Base-by-base conservation (phyloP, 2,797 vertebrate genomes). In the Epinephelus malabaricus region DNA sequence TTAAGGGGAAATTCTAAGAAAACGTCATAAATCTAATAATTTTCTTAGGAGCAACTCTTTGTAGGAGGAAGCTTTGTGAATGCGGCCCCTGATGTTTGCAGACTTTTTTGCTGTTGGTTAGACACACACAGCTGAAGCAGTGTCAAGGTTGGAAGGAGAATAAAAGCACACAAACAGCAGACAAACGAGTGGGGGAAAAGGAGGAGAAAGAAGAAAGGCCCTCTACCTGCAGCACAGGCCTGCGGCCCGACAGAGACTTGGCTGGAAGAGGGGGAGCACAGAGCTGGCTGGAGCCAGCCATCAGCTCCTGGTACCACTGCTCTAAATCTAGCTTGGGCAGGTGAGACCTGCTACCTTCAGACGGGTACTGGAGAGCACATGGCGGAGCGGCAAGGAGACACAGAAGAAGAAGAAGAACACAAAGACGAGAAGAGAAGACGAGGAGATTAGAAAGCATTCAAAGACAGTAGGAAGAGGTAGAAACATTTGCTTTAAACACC, bases 271-370 rank as follows among this genome's bases (percentile, higher is more conserved):
- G 94, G 70, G 96, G 96, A 69, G 96, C 94, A 69, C 95, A 95
- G 82, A 95, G 93, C 92, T 92, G 89, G 92, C 94, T 92, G 65
- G 91, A 93, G 88, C 94, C 95, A 74, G 95, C 92, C 95, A 96
- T 96, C 93, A 96, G 92, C 94, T 97, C 96, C 93, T 96, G 96
- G 95, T 97, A 97, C 97, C 97, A 98, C 89, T 95, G 96, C 94
- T 98, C 97, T 97, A 97, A 97, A 91, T 97, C 96, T 94, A 96
- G 88, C 87, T 93, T 93, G 0, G 95, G 91, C 81, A 93, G 91
- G 79, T 94, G 94, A 90, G 92, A 66, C 34, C 90, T 94, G 73
- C 86, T 87, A 87, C 83, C 78, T 3, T 92, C 93, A 85, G 83
- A 66, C 82, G 87, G 92, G 76, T 66, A 86, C 88, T 90, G 88